phyloP scores from a whole-genome alignment of 2,797 vertebrate genomes.

The Phoeniculus purpureus region DNA sequence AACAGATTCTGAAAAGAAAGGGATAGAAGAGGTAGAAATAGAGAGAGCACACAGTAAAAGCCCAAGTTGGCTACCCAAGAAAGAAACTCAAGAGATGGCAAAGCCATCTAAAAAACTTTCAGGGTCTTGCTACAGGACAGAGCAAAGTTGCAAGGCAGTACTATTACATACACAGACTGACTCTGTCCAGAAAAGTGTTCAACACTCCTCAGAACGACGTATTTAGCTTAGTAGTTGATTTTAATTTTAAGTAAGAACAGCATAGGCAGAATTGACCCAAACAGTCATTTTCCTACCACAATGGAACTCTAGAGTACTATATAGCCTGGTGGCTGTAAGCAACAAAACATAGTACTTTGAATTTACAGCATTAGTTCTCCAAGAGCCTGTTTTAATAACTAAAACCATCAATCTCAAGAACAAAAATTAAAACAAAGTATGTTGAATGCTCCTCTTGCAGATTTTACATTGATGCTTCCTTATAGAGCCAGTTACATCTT shows the following conservation, averaged over 20 bases:
- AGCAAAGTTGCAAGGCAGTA: neutral
- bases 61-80: neutral
- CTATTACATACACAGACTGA: neutral
- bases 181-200: neutral
- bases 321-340: rapidly evolving
- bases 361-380: neutral
- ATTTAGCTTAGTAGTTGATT: neutral
- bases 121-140: neutral
- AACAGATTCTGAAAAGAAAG: rapidly evolving
- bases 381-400: neutral
- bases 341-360: neutral
- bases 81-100: neutral
- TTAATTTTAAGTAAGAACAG: neutral
- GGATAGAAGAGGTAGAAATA: neutral
- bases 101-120: neutral
- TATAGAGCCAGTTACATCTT: rapidly evolving
- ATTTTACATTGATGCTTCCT: neutral
- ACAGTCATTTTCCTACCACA: neutral
- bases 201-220: neutral
- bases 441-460: neutral
- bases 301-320: neutral
- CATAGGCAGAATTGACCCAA: neutral
- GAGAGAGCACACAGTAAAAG: neutral
- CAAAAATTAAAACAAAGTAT: neutral
- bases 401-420: neutral